Conservation (phyloP, 2,888 invertebrate species). For the Hypolimnas misippus region DNA sequence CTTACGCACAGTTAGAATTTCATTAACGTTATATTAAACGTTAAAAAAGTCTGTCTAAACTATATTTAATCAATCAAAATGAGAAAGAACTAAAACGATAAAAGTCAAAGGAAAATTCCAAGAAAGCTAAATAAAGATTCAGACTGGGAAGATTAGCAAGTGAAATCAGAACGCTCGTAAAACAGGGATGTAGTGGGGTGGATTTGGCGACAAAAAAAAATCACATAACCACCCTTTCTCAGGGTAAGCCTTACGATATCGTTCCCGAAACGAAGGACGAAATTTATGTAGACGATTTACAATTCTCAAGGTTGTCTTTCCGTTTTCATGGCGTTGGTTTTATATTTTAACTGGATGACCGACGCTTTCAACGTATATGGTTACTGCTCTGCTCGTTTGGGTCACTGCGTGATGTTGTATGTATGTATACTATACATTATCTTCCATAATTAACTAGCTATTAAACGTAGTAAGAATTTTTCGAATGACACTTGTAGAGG, state of each 20-base stretch:
- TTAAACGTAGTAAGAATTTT: too few relatives aligned
- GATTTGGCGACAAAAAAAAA: slow-evolving; percentile 39
- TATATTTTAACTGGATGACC: background rate
- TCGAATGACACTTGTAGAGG: too few relatives aligned
- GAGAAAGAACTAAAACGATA: background rate
- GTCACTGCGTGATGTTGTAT: too few relatives aligned
- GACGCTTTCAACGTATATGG: too few relatives aligned
- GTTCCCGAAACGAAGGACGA: slow-evolving; percentile 37
- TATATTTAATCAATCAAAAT: background rate
- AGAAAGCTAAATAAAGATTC: slow-evolving; percentile 39
- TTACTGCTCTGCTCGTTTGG: too few relatives aligned
- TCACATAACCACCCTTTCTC: slow-evolving; percentile 27
- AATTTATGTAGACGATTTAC: slow-evolving; percentile 45
- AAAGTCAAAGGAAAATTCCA: slow-evolving; percentile 12
- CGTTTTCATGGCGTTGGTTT: slow-evolving; percentile 41
- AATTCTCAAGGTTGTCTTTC: slow-evolving; percentile 44
- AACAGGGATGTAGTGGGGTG: slow-evolving; percentile 40
- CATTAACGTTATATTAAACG: too few relatives aligned
- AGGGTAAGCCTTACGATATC: slow-evolving; percentile 35
- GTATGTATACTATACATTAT: too few relatives aligned
- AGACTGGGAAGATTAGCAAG: slow-evolving; percentile 47
- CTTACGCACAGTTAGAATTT: too few relatives aligned
- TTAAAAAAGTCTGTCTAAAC: too few relatives aligned
- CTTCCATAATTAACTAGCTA: too few relatives aligned
- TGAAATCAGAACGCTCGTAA: slow-evolving; percentile 46